Evolutionary conservation across 2,113 vertebrate species (phyloP).

Genomic region (Theristicus caerulescens): DNA sequence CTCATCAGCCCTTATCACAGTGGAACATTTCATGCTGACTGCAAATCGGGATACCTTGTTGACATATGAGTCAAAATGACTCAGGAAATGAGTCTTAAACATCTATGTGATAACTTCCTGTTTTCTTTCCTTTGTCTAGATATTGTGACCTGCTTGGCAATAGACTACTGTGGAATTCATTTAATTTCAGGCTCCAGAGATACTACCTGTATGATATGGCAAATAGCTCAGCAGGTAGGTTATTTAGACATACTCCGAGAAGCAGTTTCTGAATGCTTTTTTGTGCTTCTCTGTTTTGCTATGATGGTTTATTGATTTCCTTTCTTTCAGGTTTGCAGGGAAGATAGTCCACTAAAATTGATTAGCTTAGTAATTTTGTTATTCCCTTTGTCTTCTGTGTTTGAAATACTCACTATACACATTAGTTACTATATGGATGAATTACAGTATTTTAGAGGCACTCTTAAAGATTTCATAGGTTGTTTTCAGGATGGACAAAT

Average conservation of each 20-base stretch:
- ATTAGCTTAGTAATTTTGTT: neutral
- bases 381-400: neutral
- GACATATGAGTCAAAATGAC: no score
- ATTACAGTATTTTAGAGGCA: neutral
- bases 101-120: neutral
- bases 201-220: conserved; percentile 98
- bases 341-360: neutral
- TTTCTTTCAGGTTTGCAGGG: neutral
- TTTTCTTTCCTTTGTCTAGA: conserved; percentile 74
- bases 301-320: neutral
- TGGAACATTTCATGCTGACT: neutral
- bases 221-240: conserved; percentile 91
- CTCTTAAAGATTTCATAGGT: neutral
- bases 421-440: neutral
- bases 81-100: neutral
- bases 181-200: conserved; percentile 97
- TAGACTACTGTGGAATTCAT: conserved; percentile 94
- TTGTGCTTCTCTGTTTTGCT: neutral
- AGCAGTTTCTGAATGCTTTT: neutral
- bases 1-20: neutral
- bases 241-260: neutral
- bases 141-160: conserved; percentile 92
- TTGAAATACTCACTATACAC: neutral
- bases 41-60: neutral
- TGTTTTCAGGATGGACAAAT: neutral